phyloP scores from a whole-genome alignment of 2,797 vertebrate species.

The Peromyscus attwateri region DNA sequence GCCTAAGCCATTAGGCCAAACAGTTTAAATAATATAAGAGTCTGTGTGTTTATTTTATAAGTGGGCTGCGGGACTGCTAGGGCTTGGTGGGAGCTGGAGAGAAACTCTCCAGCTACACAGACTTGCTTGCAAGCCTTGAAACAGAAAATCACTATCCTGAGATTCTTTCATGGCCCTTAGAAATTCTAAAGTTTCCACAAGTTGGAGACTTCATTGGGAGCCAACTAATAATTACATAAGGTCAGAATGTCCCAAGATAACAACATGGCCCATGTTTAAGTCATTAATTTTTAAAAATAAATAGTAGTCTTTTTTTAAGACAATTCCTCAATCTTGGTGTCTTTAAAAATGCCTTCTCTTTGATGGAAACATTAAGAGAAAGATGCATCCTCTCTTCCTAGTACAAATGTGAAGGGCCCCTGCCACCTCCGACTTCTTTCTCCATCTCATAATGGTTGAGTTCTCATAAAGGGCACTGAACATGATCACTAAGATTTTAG shows the following conservation, averaged over 20 bases:
- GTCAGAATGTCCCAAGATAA: neutral
- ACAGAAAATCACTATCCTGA: conserved; percentile 22
- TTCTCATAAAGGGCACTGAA: neutral
- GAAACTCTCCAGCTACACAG: neutral
- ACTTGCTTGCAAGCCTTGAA: neutral
- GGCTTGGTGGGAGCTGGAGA: too few relatives aligned
- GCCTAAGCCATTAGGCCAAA: too few relatives aligned
- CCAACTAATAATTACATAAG: neutral
- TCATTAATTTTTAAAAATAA: neutral
- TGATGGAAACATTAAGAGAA: neutral
- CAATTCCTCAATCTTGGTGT: neutral
- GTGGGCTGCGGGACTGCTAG: too few relatives aligned
- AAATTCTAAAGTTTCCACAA: conserved; percentile 25
- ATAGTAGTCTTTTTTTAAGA: conserved; percentile 31
- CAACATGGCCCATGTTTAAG: neutral
- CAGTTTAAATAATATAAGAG: too few relatives aligned
- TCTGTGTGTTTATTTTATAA: too few relatives aligned
- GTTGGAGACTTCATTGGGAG: neutral
- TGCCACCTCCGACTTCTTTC: neutral
- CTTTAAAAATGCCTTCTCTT: neutral
- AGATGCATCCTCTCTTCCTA: neutral
- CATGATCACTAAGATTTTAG: neutral
- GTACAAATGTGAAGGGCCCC: neutral
- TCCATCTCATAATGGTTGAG: neutral
- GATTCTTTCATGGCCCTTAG: neutral